These are phyloP conservation scores for Lasiurus borealis DNA, from an alignment of 2,113 vertebrate genomes.

Conservation along the genomic window DNA sequence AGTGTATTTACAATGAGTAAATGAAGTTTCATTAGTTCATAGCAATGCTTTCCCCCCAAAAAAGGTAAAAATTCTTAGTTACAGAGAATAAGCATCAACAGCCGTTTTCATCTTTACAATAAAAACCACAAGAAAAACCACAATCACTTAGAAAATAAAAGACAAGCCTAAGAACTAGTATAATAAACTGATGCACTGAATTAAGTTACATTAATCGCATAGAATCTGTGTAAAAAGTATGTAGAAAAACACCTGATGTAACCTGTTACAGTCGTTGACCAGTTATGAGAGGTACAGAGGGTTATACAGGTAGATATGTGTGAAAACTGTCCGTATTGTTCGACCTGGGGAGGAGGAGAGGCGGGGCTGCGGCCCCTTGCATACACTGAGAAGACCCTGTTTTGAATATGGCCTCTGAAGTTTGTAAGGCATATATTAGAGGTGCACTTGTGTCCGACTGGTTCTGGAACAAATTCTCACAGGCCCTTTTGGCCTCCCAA, in stretches of 20 bases:
- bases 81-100: constrained; percentile 98
- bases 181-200: constrained; percentile 98
- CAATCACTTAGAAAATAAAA: constrained; percentile 96
- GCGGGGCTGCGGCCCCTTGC: constrained; percentile 94
- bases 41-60: constrained; percentile 91
- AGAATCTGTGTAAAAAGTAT: constrained; percentile 99
- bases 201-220: constrained; percentile 99
- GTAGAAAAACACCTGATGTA: constrained; percentile 99
- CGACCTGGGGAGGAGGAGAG: constrained; percentile 92
- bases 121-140: constrained; percentile 99
- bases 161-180: constrained; percentile 97
- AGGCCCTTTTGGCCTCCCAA: constrained; percentile 82
- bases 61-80: constrained; percentile 99
- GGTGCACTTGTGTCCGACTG: constrained; percentile 96
- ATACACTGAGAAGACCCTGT: constrained; percentile 98
- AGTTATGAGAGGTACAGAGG: constrained; percentile 99
- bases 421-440: constrained; percentile 99
- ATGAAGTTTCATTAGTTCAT: constrained; percentile 97
- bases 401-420: constrained; percentile 99
- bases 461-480: constrained; percentile 92
- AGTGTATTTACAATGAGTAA: constrained; percentile 99
- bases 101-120: constrained; percentile 98
- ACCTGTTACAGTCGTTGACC: constrained; percentile 99
- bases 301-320: constrained; percentile 99
- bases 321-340: constrained; percentile 97